Evolutionary conservation across 2,113 vertebrate species (phyloP), one percentile per base, ranked within the genome.

Genomic region (Hemiprocne comata): DNA sequence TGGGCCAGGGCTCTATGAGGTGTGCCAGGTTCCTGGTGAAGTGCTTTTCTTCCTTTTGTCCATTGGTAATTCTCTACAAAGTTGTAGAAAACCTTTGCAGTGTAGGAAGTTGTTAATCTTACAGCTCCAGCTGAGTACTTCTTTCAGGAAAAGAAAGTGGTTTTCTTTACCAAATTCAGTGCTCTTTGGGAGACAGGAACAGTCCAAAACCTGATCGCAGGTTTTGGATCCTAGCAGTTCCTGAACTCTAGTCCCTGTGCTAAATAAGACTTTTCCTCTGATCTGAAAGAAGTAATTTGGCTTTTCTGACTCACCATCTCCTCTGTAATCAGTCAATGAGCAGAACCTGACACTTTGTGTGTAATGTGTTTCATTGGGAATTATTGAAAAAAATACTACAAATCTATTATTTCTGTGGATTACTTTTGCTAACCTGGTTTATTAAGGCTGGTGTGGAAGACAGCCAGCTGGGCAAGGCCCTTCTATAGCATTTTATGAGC

Each of bases 251-350:
- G 40, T 46, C 21, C 42, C 21, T 78, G 24, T 64, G 65, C 61
- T 62, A 15, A 78, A 69, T 8, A 50, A 53, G 25, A 28, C 57
- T 84, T 62, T 75, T 61, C 29, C 44, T 83, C 51, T 57, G 34
- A n/a, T 64, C 57, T 72, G 33, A 78, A 84, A 48, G 44, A 81
- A 23, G 6, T 69, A 21, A 34, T 60, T 64, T 75, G 69, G 33
- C 44, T 78, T 87, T 90, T 44, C 53, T 93, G 92, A 88, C 65
- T 90, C 88, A 65, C 36, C 7, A 0, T 57, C 57, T 84, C 31
- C 85, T 75, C 61, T 89, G 28, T 69, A 89, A 94, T 92, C 69
- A 94, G n/a, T 24, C 72, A 50, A 19, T 12, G 57, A 28, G 36
- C 36, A 80, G 31, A 88, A 69, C 44, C 40, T 46, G 44, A 58